Base-by-base conservation (phyloP, 2,888 invertebrate species). In the Geophilus truncorum region DNA sequence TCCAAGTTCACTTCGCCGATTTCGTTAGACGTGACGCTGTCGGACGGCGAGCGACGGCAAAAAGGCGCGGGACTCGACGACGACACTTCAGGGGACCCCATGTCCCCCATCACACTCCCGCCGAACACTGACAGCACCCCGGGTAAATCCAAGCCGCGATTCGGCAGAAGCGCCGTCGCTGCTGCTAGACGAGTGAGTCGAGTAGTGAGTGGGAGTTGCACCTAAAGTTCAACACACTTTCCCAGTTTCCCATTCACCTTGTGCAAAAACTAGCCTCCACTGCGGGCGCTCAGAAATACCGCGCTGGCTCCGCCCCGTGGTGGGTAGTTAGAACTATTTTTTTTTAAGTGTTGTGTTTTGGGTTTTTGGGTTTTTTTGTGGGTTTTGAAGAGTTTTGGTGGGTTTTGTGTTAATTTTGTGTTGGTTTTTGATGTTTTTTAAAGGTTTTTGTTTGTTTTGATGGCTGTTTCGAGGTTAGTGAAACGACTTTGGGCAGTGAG, bases 81-180 rank as follows among this genome's bases (percentile, higher is more conserved):
- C 79, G 93, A 92, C 87, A 93, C 93, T 87, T 93, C 92, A 83
- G 92, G 91, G 83, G 92, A 92, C 86, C 92, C 91, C 88, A 92
- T 92, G 86, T 92, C 85, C 77, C 83, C 84, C 84, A 83, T 84
- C 40, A 62, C 83, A 23, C 62, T 12, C 12, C 12, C 76, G 76
- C 23, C 6, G 25, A 76, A 15, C n/a, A 57, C 57, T 57, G 57
- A 18, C 57, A 57, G 15, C n/a, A 12, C 15, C 10, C 15, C 36
- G 36, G 36, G 10, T 36, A 36, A 36, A 25, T 62, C 62, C 62
- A 25, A n/a, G n/a, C 62, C 1, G 23, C 1, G 4, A n/a, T n/a
- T n/a, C n/a, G n/a, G n/a, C n/a, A n/a, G n/a, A n/a, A n/a, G n/a
- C n/a, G n/a, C n/a, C n/a, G n/a, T n/a, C n/a, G n/a, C n/a, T n/a